Conservation (phyloP, 2,888 invertebrate species). For the Drosophila mayaguana region DNA sequence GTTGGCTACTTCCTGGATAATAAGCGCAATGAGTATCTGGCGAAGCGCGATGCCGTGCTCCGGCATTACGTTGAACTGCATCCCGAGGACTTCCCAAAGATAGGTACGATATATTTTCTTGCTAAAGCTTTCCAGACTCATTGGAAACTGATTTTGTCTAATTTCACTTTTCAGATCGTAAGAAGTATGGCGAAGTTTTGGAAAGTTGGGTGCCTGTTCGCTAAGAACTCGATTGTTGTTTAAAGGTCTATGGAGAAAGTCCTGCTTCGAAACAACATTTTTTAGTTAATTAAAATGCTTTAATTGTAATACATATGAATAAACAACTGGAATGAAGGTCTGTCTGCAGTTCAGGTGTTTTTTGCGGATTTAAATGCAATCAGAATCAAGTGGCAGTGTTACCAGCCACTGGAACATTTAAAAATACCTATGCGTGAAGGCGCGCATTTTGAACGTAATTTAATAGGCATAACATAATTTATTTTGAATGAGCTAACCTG, state of each 20-base stretch:
- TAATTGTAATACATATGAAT: constrained; percentile 64
- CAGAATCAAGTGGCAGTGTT: constrained; percentile 8
- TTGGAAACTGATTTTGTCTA: not conserved
- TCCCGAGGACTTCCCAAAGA: constrained; percentile 90
- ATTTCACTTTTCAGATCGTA: constrained; percentile 86
- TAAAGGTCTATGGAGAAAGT: constrained; percentile 7
- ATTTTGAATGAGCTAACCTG: not conserved
- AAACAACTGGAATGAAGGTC: constrained; percentile 14
- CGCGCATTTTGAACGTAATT: not conserved
- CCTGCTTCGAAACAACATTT: constrained; percentile 27
- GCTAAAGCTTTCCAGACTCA: not conserved
- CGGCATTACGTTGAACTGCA: constrained; percentile 91
- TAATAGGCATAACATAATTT: not conserved
- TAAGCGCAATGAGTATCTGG: constrained; percentile 86
- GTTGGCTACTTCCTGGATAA: constrained; percentile 85
- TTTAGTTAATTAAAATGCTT: constrained; percentile 72
- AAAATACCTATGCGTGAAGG: not conserved
- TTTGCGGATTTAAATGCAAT: not conserved
- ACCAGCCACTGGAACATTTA: not conserved
- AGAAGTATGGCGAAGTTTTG: constrained; percentile 88
- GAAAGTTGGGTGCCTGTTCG: constrained; percentile 89
- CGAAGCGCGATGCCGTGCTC: constrained; percentile 90
- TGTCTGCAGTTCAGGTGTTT: not conserved
- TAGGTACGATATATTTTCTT: constrained; percentile 85
- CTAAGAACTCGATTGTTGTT: constrained; percentile 80